Percentiles rank a stretch among this genome's conserved stretches.
phyloP scores from a whole-genome alignment of 2,888 invertebrate genomes.

The Oscheius sp. region DNA sequence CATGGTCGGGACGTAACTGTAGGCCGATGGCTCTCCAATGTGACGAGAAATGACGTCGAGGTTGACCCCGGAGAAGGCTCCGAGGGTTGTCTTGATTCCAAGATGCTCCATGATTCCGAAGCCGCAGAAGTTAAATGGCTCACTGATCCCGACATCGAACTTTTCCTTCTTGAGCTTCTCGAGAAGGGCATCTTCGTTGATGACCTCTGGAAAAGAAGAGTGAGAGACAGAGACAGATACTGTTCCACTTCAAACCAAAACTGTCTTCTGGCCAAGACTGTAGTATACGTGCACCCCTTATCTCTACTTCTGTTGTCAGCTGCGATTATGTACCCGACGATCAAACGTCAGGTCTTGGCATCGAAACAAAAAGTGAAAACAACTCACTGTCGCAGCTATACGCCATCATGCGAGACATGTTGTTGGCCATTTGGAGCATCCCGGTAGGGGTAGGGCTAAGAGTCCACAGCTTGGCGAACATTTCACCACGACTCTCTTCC shows the following conservation, averaged over 20 bases:
- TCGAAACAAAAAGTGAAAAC: not conserved
- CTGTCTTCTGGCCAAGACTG: not conserved
- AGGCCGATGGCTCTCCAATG: slow-evolving; percentile 29
- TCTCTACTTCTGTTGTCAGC: not conserved
- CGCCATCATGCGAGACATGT: slow-evolving; percentile 20
- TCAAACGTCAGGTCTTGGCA: not conserved
- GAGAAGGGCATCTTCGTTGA: slow-evolving; percentile 19
- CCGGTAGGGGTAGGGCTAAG: slow-evolving; percentile 1
- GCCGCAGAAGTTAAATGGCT: slow-evolving; percentile 36
- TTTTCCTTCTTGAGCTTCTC: slow-evolving; percentile 23
- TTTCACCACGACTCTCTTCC: not conserved
- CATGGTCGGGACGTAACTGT: slow-evolving; percentile 28
- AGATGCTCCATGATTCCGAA: slow-evolving; percentile 32
- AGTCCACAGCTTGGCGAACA: slow-evolving; percentile 27
- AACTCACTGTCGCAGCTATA: slow-evolving; percentile 22
- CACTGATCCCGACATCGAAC: slow-evolving; percentile 28
- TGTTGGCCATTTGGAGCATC: slow-evolving; percentile 7
- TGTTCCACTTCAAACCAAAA: not conserved
- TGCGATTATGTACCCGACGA: not conserved
- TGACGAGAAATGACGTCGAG: slow-evolving; percentile 18
- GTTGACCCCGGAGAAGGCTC: slow-evolving; percentile 18
- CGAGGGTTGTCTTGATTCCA: slow-evolving; percentile 11
- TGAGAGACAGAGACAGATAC: not conserved
- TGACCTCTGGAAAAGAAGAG: slow-evolving; percentile 14
- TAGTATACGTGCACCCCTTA: not conserved